These are phyloP conservation scores for Cossypha niveicapilla DNA, from an alignment of 2,797 vertebrate genomes.

Conservation along the genomic window DNA sequence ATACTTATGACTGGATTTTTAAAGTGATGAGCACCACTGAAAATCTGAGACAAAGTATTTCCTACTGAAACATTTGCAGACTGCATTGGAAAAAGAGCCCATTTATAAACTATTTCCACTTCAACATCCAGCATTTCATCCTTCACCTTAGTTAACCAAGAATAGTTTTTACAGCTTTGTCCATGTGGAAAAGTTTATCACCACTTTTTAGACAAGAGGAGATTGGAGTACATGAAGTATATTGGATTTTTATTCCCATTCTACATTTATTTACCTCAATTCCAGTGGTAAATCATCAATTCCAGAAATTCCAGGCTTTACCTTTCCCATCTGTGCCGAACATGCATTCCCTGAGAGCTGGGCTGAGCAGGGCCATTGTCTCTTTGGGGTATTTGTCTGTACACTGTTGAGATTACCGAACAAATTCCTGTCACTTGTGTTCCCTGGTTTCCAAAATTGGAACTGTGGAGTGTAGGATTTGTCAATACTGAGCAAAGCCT, in stretches of 20 bases:
- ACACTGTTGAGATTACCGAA: background rate
- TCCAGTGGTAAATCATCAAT: background rate
- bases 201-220: background rate
- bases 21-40: background rate
- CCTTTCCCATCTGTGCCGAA: background rate
- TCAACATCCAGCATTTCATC: background rate
- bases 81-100: background rate
- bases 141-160: rapidly evolving
- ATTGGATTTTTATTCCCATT: background rate
- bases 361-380: background rate
- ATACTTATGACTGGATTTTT: background rate
- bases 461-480: background rate
- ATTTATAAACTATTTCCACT: background rate
- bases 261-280: background rate
- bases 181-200: background rate
- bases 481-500: background rate
- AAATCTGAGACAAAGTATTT: background rate
- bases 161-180: background rate
- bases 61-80: background rate
- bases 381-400: background rate
- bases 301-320: background rate
- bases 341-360: background rate
- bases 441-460: background rate
- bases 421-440: background rate
- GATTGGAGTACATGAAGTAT: rapidly evolving